Evolutionary conservation across 2,113 vertebrate species (phyloP), one percentile per base, ranked within the genome.

Genomic region (Leuciscus idus): DNA sequence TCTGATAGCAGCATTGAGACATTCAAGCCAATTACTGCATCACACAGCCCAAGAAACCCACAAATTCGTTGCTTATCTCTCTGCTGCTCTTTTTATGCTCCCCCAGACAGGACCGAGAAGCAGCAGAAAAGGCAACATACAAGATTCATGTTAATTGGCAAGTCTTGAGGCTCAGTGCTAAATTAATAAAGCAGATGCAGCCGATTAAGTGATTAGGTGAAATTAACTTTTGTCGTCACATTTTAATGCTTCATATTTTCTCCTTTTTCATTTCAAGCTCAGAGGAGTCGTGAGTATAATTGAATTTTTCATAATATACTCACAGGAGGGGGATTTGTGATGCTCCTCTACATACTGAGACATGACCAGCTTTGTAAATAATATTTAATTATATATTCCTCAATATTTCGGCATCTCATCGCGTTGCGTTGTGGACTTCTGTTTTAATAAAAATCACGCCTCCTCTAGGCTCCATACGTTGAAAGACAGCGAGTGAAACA

Each of bases 191-290:
- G 66, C 33, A 57, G 81, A 83, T 39, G 26, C 11, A n/a, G 28
- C 30, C 21, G 66, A 84, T 84, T 84, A 73, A 73, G 46, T 73
- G 50, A 83, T 83, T 72, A 83, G 81, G 64, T 72, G 28, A 73
- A 62, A 82, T 70, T 7, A 84, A 73, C 66, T 84, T 73, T 39
- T 39, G 50, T 73, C 81, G 26, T 84, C 28, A 21, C 33, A 12
- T 84, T 73, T 73, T n/a, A 83, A 68, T 70, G 28, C 48, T 72
- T 72, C 62, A 68, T 68, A 66, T n/a, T 55, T 83, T 36, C 46
- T 70, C 26, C 81, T 73, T 73, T 80, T 73, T 84, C 28, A 83
- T 83, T 83, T 83, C 81, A 84, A 84, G 81, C 81, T 83, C 81
- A 0, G 30, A 52, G 46, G 64, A 83, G 28, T 73, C 0, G 3